Evolutionary conservation across 2,797 vertebrate genomes (phyloP).

Genomic region (Falco naumanni): DNA sequence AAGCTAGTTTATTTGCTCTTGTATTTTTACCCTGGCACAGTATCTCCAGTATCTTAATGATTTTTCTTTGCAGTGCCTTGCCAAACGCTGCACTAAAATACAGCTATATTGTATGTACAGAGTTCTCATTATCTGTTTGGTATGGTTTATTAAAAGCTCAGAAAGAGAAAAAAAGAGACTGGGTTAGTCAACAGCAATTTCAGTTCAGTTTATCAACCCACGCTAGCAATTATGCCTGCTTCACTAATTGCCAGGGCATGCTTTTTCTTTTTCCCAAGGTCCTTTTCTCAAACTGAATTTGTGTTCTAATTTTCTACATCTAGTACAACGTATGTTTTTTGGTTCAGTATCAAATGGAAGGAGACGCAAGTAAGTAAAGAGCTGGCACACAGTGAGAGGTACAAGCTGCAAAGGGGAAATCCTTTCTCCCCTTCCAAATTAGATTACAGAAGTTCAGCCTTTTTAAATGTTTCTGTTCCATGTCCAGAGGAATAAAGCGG

Average conservation of each 20-base stretch:
- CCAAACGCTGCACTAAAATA: neutral
- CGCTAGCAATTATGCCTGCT: slow-evolving; percentile 23
- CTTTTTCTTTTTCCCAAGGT: slow-evolving; percentile 9
- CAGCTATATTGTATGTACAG: neutral
- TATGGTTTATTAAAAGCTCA: slow-evolving; percentile 35
- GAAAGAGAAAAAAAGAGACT: neutral
- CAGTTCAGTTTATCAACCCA: neutral
- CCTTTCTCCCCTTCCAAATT: neutral
- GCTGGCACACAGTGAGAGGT: neutral
- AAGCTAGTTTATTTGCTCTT: neutral
- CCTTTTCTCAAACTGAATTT: slow-evolving; percentile 3
- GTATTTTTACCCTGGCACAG: neutral
- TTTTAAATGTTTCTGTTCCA: neutral
- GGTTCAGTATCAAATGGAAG: neutral
- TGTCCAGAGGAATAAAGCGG: neutral
- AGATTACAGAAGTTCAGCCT: neutral
- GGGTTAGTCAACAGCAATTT: slow-evolving; percentile 37
- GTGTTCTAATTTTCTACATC: neutral
- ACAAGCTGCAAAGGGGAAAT: neutral
- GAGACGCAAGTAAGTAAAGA: neutral
- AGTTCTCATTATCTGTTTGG: neutral
- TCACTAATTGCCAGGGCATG: slow-evolving; percentile 35
- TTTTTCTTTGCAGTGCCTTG: slow-evolving; percentile 24
- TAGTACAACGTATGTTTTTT: neutral
- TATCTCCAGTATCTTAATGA: neutral